These are phyloP conservation scores for Oreochromis spilurus DNA, from an alignment of 2,113 vertebrate genomes.

Conservation along the genomic window DNA sequence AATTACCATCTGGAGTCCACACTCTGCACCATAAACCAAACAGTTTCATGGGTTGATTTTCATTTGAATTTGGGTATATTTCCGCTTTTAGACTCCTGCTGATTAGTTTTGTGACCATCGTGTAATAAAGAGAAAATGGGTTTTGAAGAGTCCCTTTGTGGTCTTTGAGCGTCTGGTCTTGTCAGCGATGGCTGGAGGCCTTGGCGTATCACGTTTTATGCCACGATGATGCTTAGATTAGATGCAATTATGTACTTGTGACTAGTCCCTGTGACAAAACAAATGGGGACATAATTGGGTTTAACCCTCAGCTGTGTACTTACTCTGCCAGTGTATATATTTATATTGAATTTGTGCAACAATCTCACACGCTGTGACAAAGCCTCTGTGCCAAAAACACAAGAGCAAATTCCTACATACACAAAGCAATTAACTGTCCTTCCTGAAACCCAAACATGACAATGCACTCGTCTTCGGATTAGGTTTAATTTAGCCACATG, in stretches of 20 bases:
- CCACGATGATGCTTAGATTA: not conserved
- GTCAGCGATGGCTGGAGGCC: not conserved
- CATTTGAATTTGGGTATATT: not conserved
- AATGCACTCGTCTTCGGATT: not conserved
- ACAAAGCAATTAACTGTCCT: not conserved
- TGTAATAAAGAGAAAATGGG: not conserved
- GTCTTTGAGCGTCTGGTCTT: not conserved
- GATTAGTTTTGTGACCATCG: not conserved
- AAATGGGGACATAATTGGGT: not conserved
- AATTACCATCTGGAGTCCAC: not conserved
- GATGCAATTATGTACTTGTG: not conserved
- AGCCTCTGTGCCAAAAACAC: not conserved
- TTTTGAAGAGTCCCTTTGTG: not conserved
- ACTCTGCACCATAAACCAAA: accelerated
- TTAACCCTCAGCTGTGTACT: not conserved
- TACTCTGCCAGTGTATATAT: not conserved
- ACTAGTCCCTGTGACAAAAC: not conserved
- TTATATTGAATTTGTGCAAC: not conserved
- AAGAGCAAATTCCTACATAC: not conserved
- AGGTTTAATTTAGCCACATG: not conserved
- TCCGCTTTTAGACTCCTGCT: not conserved
- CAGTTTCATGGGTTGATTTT: not conserved
- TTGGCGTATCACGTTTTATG: not conserved
- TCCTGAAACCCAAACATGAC: not conserved
- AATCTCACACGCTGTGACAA: not conserved